Percentiles rank a stretch among this genome's conserved stretches.
Evolutionary conservation across 2,113 vertebrate genomes (phyloP).

Genomic region (Ancistrus triradiatus): DNA sequence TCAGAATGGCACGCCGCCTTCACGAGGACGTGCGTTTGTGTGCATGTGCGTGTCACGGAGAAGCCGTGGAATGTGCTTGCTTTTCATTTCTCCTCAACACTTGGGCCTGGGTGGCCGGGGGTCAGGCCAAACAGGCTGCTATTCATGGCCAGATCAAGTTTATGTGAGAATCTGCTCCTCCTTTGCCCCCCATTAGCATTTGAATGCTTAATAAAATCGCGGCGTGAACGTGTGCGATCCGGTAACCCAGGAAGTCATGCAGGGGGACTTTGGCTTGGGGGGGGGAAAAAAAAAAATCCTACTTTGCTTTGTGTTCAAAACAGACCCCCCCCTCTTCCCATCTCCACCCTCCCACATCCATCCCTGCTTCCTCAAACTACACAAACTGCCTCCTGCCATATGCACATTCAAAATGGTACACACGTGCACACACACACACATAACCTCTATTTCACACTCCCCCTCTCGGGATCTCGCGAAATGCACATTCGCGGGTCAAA

Average conservation of each 20-base stretch:
- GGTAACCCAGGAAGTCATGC: slow-evolving; percentile 81
- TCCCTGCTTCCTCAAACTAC: slow-evolving; percentile 42
- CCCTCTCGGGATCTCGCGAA: slow-evolving; percentile 6
- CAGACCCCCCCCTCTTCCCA: slow-evolving; percentile 25
- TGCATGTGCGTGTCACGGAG: slow-evolving; percentile 55
- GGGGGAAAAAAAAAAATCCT: slow-evolving; percentile 18
- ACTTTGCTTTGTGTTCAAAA: slow-evolving; percentile 57
- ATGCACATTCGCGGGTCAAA: slow-evolving; percentile 50
- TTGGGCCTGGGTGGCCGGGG: slow-evolving; percentile 77
- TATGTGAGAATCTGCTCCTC: slow-evolving; percentile 95
- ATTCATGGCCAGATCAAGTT: slow-evolving; percentile 98
- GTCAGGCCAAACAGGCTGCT: slow-evolving; percentile 89
- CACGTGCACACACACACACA: slow-evolving; percentile 39
- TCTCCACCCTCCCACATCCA: slow-evolving; percentile 7
- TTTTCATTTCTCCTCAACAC: slow-evolving; percentile 80
- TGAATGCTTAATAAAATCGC: slow-evolving; percentile 95
- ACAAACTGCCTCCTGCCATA: slow-evolving; percentile 61
- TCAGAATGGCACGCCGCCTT: too few species aligned
- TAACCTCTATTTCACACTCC: slow-evolving; percentile 23
- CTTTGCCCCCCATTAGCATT: slow-evolving; percentile 93
- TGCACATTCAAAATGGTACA: slow-evolving; percentile 38
- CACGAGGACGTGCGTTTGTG: too few species aligned
- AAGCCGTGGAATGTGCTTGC: slow-evolving; percentile 81
- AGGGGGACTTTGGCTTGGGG: slow-evolving; percentile 53
- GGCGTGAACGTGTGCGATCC: slow-evolving; percentile 81